Evolutionary conservation across 2,888 invertebrate genomes (phyloP), one percentile per base, ranked within the genome.

Genomic region (Stomorhina lunata): DNA sequence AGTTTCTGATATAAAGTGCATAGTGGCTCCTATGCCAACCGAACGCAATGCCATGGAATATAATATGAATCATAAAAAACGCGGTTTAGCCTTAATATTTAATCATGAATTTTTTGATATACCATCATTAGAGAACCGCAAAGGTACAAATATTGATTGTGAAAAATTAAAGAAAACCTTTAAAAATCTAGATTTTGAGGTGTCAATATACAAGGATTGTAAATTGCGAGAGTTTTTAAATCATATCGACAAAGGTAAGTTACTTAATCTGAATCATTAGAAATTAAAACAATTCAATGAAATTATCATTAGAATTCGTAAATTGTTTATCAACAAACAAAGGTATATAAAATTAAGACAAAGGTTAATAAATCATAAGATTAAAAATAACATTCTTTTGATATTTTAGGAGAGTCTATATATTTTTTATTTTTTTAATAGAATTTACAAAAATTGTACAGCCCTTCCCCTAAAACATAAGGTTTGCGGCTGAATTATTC

Each of bases 91-190:
- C 3, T 90, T 97, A 15, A 96, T 98, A 87, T 97, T 98, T 88
- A 98, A 98, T 90, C 98, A 98, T 89, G 96, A 96, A 91, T 92
- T 93, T 87, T 98, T 98, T 88, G 94, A 94, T 84, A 93, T 95
- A 78, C 93, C 93, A 80, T 94, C 94, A 87, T 90, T 96, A 77
- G 95, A 95, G 89, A 90, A 93, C 10, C 93, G 97, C 77, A 93
- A 94, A 84, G 98, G 98, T 1, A 98, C 98, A 1, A 95, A 96
- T 88, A 94, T 95, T 53, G 98, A 98, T 90, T 94, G 96, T 85
- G 94, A 95, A 81, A 95, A 95, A 88, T 92, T 98, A 66, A 92
- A 93, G 66, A 93, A 93, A 86, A 93, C 93, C 32, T 92, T 95
- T 17, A 93, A 93, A 88, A 90, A 88, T 85, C 92, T 96, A 80